Base-by-base conservation (phyloP, 1,140 invertebrate genomes). In the Papilio polytes region DNA sequence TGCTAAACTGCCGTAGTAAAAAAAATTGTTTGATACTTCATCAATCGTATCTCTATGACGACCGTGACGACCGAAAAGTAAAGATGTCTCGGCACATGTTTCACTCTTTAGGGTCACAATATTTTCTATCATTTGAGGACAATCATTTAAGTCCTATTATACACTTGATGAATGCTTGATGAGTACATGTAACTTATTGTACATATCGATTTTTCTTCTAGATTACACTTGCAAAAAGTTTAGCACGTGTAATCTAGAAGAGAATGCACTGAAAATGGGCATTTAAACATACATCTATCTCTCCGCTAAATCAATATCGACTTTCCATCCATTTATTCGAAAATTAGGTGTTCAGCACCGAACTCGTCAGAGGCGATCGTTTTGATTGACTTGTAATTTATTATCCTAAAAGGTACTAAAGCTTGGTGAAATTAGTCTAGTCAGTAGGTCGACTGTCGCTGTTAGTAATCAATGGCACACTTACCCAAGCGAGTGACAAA, bases 401-500 rank as follows among this genome's bases (percentile, higher is more conserved):
- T 20, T 63, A 63, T 78, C 56, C 56, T 66, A 13, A 80, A 82
- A 77, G 82, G 88, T 88, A 86, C 84, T 87, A 85, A 89, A 90
- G 82, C 83, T 80, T 74, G 80, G 85, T 80, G 83, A 82, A 84
- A 84, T 82, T 82, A 87, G 83, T 79, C 81, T 81, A 85, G 86
- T 88, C 88, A 90, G 87, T 90, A 86, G 88, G 87, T 90, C 88
- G 83, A 81, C 82, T 80, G 80, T 73, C 77, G 81, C 83, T 88
- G 84, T 85, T 83, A 82, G 85, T 79, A 83, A 84, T 82, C 81
- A 73, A 59, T 86, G 87, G 85, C 90, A 90, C 85, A 90, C 89
- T 89, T 90, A 89, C 80, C 82, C 84, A 86, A 80, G 83, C 87
- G 83, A 85, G 83, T 87, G 85, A 87, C 85, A 89, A 87, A 87